phyloP scores from a whole-genome alignment of 2,113 vertebrate genomes.

The Aldabrachelys gigantea region DNA sequence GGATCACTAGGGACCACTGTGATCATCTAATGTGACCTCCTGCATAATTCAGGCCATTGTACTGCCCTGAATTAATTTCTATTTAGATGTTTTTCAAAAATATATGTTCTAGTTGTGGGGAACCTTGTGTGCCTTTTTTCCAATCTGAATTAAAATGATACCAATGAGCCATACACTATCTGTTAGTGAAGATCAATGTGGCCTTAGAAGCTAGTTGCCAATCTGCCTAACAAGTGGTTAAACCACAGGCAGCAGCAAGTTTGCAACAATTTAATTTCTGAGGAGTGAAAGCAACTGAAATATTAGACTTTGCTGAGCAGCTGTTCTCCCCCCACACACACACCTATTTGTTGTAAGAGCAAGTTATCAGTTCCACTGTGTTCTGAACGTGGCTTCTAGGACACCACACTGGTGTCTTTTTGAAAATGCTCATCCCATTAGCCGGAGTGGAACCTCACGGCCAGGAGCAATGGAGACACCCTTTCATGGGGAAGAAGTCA shows the following conservation, averaged over 20 bases:
- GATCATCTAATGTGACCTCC: too few species aligned
- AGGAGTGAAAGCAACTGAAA: background rate
- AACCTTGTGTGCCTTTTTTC: background rate
- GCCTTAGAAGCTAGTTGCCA: background rate
- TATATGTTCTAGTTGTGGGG: background rate
- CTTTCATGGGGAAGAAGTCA: too few species aligned
- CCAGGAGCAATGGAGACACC: too few species aligned
- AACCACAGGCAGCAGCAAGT: background rate
- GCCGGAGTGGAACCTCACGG: background rate
- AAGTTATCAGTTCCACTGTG: background rate
- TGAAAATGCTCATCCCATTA: background rate
- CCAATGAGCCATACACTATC: background rate
- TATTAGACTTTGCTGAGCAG: accelerated
- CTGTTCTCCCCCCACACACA: background rate
- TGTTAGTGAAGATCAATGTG: background rate
- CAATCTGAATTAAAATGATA: background rate
- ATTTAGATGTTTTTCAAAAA: background rate
- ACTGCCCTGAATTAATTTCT: background rate
- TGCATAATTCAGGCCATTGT: too few species aligned
- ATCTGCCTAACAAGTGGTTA: background rate
- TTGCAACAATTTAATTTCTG: background rate
- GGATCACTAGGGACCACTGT: too few species aligned
- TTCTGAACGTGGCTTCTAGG: background rate
- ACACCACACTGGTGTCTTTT: background rate
- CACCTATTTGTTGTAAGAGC: background rate